These are phyloP conservation scores for Macropis europaea DNA, from an alignment of 2,888 invertebrate species.

Conservation along the genomic window DNA sequence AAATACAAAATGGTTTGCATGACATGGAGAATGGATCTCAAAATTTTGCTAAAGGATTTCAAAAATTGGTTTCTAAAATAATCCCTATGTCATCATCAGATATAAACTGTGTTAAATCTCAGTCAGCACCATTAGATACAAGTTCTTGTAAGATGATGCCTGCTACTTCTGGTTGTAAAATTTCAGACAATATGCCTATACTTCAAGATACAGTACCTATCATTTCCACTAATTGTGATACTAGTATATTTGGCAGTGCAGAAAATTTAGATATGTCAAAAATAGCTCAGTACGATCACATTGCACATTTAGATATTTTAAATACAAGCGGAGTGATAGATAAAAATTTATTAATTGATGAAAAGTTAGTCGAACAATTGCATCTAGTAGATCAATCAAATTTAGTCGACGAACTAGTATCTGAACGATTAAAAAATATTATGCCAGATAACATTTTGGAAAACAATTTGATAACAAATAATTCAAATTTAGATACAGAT, in stretches of 20 bases:
- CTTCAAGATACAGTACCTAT: slow-evolving; percentile 72
- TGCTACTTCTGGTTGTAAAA: slow-evolving; percentile 58
- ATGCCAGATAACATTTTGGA: slow-evolving; percentile 75
- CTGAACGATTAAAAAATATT: slow-evolving; percentile 74
- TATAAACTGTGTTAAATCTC: slow-evolving; percentile 49
- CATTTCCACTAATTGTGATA: slow-evolving; percentile 69
- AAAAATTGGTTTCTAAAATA: slow-evolving; percentile 69
- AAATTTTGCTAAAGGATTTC: slow-evolving; percentile 68
- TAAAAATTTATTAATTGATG: slow-evolving; percentile 74
- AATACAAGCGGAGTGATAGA: slow-evolving; percentile 72
- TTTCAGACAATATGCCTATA: slow-evolving; percentile 63
- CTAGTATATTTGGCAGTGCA: slow-evolving; percentile 71
- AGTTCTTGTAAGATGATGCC: slow-evolving; percentile 42
- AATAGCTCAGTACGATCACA: slow-evolving; percentile 73
- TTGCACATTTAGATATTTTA: slow-evolving; percentile 74
- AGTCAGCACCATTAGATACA: slow-evolving; percentile 37
- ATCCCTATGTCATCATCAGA: slow-evolving; percentile 49
- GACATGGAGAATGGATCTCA: slow-evolving; percentile 56
- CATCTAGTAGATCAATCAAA: slow-evolving; percentile 75
- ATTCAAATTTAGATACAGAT: slow-evolving; percentile 72
- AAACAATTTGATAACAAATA: slow-evolving; percentile 70
- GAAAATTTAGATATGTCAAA: slow-evolving; percentile 73
- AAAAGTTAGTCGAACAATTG: slow-evolving; percentile 75
- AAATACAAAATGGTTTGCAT: slow-evolving; percentile 59
- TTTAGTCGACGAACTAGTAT: slow-evolving; percentile 75